Conservation (phyloP, 2,113 vertebrate species). For the Tachuris rubrigastra region DNA sequence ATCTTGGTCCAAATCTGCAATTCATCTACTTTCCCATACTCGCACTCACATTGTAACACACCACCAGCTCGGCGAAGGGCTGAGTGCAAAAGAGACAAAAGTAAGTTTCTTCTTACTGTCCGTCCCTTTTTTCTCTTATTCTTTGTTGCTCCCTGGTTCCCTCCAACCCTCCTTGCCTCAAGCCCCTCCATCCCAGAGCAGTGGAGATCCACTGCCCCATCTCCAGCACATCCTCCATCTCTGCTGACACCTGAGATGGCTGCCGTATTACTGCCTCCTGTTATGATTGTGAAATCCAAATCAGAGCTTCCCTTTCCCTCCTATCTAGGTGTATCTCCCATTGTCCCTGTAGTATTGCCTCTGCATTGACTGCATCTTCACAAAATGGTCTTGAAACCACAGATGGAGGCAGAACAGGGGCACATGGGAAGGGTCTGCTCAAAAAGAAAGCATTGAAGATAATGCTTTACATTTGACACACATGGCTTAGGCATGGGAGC, state of each 20-base stretch:
- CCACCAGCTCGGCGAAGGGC: background rate
- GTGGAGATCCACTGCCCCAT: rapidly evolving
- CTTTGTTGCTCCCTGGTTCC: background rate
- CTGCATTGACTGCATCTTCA: background rate
- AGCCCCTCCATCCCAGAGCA: background rate
- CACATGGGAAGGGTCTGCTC: background rate
- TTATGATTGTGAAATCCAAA: background rate
- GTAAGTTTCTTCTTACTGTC: background rate
- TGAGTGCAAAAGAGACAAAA: rapidly evolving
- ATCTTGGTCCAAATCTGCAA: background rate
- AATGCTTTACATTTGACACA: constrained; percentile 11
- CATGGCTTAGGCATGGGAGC: constrained; percentile 7
- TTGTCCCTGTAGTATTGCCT: background rate
- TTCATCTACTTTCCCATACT: constrained; percentile 2
- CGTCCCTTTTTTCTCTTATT: background rate
- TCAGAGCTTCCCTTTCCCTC: background rate
- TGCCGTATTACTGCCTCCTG: background rate
- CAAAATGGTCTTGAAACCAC: background rate
- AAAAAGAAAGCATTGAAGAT: background rate
- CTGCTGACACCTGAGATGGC: background rate
- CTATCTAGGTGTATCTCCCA: background rate
- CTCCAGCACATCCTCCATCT: background rate
- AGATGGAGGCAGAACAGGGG: background rate
- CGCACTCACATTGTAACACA: rapidly evolving
- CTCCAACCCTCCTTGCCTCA: background rate